Evolutionary conservation across 2,113 vertebrate genomes (phyloP), one percentile per base, ranked within the genome.

Genomic region (Thomomys bottae): DNA sequence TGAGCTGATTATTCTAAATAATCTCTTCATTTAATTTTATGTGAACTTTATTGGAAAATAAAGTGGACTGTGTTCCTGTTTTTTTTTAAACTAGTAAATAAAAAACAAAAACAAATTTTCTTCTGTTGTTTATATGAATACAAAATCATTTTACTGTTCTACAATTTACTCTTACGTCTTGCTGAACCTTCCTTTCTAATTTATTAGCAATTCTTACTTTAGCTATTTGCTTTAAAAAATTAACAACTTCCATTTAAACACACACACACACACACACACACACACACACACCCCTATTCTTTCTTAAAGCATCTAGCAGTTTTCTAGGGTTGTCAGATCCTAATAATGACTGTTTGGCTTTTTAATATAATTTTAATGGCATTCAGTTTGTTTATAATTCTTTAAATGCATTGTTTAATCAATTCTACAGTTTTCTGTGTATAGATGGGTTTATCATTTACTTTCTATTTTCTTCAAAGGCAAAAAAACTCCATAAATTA

Each of bases 1-100:
- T 90, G 38, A 84, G 34, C 57, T 81, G 67, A 40, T 95, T 80
- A 36, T 93, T 90, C 75, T 63, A 32, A n/a, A 34, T 11, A 23
- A 21, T 42, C 18, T 95, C 59, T 86, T 73, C 18, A 12, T 70
- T 81, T 90, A 26, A 15, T 34, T 82, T 79, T 17, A 38, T 67
- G 6, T 64, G 5, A 54, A 54, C 49, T 54, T 54, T 54, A 54
- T 45, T 45, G 8, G 12, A 45, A 11, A 45, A 45, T 54, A 54
- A 54, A 14, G 49, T 54, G 49, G 49, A 54, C 17, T 12, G 12
- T 54, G 49, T 54, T 54, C 49, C 17, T 54, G 49, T 54, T 15
- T 45, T 54, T 15, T 45, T 45, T 45, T 17, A 54, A 54, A 54
- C 12, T 54, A 54, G 49, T 54, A 54, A 54, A 54, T 54, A 54